Percentiles rank a stretch among this genome's conserved stretches.
Evolutionary conservation across 2,888 invertebrate genomes (phyloP).

Genomic region (Andrena bicolor): DNA sequence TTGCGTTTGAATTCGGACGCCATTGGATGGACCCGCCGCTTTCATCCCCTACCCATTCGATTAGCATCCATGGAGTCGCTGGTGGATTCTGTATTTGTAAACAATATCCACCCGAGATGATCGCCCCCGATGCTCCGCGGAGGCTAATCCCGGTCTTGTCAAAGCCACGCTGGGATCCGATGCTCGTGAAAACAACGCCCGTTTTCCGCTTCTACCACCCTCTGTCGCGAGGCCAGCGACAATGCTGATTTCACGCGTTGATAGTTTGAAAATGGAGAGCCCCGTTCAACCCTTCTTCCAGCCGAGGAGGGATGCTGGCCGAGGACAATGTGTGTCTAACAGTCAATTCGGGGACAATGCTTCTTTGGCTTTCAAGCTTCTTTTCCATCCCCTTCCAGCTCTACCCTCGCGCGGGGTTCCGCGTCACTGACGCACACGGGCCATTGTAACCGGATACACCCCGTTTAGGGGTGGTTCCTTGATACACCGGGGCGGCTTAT

Average conservation of each 20-base stretch:
- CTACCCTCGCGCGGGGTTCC: slow-evolving; percentile 42
- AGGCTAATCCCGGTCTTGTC: slow-evolving; percentile 81
- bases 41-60: neutral
- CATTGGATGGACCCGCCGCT: neutral
- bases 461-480: slow-evolving; percentile 73
- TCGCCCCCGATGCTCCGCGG: slow-evolving; percentile 20
- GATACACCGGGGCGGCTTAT: slow-evolving; percentile 67
- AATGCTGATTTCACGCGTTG: slow-evolving; percentile 82
- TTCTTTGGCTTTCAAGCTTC: slow-evolving; percentile 41
- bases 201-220: slow-evolving; percentile 46
- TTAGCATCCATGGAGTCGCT: neutral
- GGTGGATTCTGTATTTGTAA: slow-evolving; percentile 24
- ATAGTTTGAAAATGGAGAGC: slow-evolving; percentile 77
- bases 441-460: slow-evolving; percentile 81
- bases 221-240: slow-evolving; percentile 49
- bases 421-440: slow-evolving; percentile 54
- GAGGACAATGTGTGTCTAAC: slow-evolving; percentile 69
- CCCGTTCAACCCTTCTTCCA: slow-evolving; percentile 69
- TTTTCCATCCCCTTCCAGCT: slow-evolving; percentile 28
- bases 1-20: too few relatives aligned
- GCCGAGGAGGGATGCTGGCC: slow-evolving; percentile 45
- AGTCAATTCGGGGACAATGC: slow-evolving; percentile 81
- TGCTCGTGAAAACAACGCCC: slow-evolving; percentile 73
- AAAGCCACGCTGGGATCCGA: slow-evolving; percentile 76
- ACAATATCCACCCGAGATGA: slow-evolving; percentile 25